Conservation (phyloP, 1,140 invertebrate species). For the Hycleus phaleratus region DNA sequence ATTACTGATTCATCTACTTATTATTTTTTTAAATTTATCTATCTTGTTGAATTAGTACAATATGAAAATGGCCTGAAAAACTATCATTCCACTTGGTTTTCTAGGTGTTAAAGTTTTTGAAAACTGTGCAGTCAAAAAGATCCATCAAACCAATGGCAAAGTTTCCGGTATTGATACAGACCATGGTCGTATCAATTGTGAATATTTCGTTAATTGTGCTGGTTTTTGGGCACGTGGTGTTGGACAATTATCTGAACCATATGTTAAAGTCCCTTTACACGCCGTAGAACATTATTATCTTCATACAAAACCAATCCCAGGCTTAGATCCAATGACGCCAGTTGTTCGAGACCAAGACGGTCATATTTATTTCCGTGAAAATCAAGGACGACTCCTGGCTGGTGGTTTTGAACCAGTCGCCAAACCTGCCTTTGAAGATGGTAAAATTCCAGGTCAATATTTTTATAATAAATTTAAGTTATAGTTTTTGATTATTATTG, state of each 20-base stretch:
- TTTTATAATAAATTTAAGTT: background rate
- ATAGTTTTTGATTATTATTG: no score
- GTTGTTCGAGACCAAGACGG: conserved; percentile 88
- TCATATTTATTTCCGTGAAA: conserved; percentile 77
- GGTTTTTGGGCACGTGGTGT: conserved; percentile 72
- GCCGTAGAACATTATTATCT: conserved; percentile 90
- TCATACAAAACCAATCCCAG: conserved; percentile 70
- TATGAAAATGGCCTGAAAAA: no score
- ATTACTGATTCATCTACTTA: no score
- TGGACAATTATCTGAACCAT: conserved; percentile 73
- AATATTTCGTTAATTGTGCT: conserved; percentile 88
- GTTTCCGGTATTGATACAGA: conserved; percentile 70
- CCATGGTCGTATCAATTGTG: conserved; percentile 69
- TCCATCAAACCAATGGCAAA: conserved; percentile 56
- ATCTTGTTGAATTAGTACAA: no score
- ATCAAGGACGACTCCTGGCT: conserved; percentile 68
- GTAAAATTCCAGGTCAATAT: conserved; percentile 50
- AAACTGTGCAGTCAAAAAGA: conserved; percentile 65
- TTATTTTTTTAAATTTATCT: no score
- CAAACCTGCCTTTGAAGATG: conserved; percentile 85
- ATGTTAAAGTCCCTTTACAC: conserved; percentile 86
- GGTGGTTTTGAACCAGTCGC: conserved; percentile 81
- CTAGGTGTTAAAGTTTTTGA: conserved; percentile 80
- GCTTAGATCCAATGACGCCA: conserved; percentile 65
- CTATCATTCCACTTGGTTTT: background rate